Percentiles rank a stretch among this genome's conserved stretches.
Conservation (phyloP, 2,797 vertebrate genomes). For the Syngnathus rostellatus region DNA sequence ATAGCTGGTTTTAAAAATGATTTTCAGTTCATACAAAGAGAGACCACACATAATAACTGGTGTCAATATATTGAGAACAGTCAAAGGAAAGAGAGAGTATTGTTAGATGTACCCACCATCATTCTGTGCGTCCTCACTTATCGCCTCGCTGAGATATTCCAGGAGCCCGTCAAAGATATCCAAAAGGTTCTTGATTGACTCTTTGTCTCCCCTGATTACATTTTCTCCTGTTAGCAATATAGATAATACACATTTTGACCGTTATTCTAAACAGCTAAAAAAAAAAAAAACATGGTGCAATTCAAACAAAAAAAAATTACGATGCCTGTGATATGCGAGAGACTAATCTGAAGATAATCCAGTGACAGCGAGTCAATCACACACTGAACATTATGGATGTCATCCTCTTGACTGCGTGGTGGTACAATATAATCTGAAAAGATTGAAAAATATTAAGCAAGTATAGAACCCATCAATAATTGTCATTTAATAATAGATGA, state of each 20-base stretch:
- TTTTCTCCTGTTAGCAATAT: conserved; percentile 78
- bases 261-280: neutral
- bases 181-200: conserved; percentile 86
- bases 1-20: neutral
- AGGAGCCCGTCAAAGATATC: conserved; percentile 95
- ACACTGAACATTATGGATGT: conserved; percentile 87
- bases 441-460: neutral
- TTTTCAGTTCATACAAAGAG: neutral
- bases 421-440: conserved; percentile 76
- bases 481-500: neutral
- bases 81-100: neutral
- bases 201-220: conserved; percentile 80
- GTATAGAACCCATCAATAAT: neutral
- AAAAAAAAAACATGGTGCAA: neutral
- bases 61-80: neutral
- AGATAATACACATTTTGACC: conserved; percentile 2
- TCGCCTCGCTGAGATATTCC: conserved; percentile 89
- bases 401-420: conserved; percentile 79
- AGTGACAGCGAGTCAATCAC: conserved; percentile 92
- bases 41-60: neutral
- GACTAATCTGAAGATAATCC: conserved; percentile 96
- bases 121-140: conserved; percentile 70
- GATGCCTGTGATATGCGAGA: conserved; percentile 92
- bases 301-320: neutral
- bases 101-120: conserved; percentile 57